A percentile compares a stretch with the other conserved stretches of the same genome.
phyloP scores from a whole-genome alignment of 2,797 vertebrate species.

The Ara ararauna region DNA sequence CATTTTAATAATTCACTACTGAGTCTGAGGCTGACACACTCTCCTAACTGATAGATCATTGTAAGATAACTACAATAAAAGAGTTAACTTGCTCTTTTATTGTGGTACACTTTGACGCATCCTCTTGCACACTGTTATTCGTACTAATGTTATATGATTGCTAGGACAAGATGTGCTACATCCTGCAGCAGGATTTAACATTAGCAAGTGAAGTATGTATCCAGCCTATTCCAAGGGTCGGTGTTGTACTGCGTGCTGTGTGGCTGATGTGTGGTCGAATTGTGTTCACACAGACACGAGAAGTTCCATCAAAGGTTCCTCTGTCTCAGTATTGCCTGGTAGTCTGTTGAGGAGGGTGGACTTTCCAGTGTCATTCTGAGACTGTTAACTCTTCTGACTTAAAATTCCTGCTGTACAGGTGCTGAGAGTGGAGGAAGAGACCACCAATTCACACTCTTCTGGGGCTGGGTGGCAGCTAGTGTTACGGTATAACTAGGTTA shows the following conservation, averaged over 20 bases:
- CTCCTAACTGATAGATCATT: neutral
- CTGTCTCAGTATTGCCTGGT: neutral
- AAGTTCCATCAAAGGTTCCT: neutral
- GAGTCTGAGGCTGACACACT: neutral
- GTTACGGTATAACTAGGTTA: neutral
- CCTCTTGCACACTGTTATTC: neutral
- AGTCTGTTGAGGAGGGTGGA: neutral
- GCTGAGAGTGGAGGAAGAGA: neutral
- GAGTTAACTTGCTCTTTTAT: neutral
- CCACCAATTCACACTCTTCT: accelerated
- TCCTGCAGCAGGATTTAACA: neutral
- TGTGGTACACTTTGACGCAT: neutral
- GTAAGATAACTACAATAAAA: neutral
- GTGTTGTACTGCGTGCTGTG: accelerated
- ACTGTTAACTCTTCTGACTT: neutral
- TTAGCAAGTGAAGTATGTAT: neutral
- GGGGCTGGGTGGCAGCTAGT: neutral
- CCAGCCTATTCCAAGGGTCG: accelerated
- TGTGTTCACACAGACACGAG: neutral
- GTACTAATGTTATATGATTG: accelerated
- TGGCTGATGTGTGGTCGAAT: neutral
- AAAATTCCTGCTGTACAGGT: neutral
- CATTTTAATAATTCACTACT: neutral
- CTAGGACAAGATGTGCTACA: neutral
- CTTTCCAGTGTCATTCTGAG: neutral